phyloP scores from a whole-genome alignment of 2,888 invertebrate genomes.

The Heteromyza rotundicornis region DNA sequence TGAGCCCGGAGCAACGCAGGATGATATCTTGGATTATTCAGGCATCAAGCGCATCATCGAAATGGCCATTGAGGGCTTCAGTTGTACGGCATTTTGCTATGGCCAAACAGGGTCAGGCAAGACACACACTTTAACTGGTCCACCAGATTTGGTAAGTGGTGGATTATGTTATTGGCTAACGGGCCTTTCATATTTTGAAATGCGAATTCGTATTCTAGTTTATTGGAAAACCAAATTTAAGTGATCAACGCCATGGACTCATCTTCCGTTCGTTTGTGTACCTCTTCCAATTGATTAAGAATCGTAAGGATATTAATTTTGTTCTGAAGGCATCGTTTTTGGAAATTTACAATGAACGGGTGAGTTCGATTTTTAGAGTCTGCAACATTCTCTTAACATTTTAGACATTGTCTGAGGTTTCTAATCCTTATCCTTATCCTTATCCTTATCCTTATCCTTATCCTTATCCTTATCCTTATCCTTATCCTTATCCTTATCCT shows the following conservation, averaged over 20 bases:
- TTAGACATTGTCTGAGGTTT: too few species aligned
- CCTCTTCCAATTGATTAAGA: slow-evolving; percentile 82
- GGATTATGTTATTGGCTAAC: neutral
- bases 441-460: too few species aligned
- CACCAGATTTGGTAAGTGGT: slow-evolving; percentile 75
- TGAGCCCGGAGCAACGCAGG: slow-evolving; percentile 84
- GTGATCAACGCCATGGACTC: slow-evolving; percentile 81
- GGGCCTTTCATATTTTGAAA: neutral
- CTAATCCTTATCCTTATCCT: too few species aligned
- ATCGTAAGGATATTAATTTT: slow-evolving; percentile 78
- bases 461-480: too few species aligned
- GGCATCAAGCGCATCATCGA: slow-evolving; percentile 89
- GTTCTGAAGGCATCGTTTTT: slow-evolving; percentile 90
- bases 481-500: too few species aligned
- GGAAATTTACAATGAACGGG: slow-evolving; percentile 98
- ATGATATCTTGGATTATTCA: slow-evolving; percentile 85
- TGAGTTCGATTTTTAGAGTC: slow-evolving; percentile 57
- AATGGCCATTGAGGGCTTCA: slow-evolving; percentile 94
- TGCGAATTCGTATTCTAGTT: slow-evolving; percentile 66
- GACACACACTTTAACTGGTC: slow-evolving; percentile 93
- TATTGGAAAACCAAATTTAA: slow-evolving; percentile 69
- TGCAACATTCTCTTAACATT: too few species aligned
- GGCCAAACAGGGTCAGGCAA: slow-evolving; percentile 97
- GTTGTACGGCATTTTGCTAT: slow-evolving; percentile 93
- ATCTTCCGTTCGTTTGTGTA: slow-evolving; percentile 91